Evolutionary conservation across 2,113 vertebrate species (phyloP), one percentile per base, ranked within the genome.

Genomic region (Tragelaphus scriptus): DNA sequence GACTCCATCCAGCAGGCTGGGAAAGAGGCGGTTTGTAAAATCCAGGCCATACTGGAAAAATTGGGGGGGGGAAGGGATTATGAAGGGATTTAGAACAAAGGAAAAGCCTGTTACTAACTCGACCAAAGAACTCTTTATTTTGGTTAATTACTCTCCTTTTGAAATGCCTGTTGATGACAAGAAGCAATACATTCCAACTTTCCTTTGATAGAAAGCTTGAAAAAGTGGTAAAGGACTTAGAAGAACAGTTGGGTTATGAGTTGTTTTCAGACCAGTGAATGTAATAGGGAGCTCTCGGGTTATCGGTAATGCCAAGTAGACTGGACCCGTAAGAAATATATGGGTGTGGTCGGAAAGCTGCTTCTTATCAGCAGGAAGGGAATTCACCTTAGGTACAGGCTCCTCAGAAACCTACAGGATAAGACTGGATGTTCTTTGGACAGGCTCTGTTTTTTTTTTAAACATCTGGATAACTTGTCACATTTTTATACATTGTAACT

Each of bases 1-100:
- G 99, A 99, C 28, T 98, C 75, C 16, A 98, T 99, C 77, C 99
- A 99, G 49, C 99, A 99, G 96, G 99, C 99, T 93, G 99, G 99
- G 85, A 99, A 99, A 97, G 99, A 99, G 96, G 99, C 99, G 0
- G 99, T 99, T 89, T 99, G 99, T 98, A 99, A 99, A 98, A 99
- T 99, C 98, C 99, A 99, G 99, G 99, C 98, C 77, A 99, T 99
- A 88, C 99, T 99, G 98, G 99, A 99, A 98, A 99, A 98, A 97
- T 99, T 99, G 98, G 99, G 11, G 49, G 49, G 49, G 49, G 11
- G 98, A 99, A 99, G 96, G 99, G 99, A 6, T 99, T 99, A 98
- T 99, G 99, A 99, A 95, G 97, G 79, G 63, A 17, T 92, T 55
- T 25, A 96, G 87, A 96, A 94, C 16, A 92, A 95, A 96, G 2